Conservation (phyloP, 2,797 vertebrate species). For the Myotis planiceps region DNA sequence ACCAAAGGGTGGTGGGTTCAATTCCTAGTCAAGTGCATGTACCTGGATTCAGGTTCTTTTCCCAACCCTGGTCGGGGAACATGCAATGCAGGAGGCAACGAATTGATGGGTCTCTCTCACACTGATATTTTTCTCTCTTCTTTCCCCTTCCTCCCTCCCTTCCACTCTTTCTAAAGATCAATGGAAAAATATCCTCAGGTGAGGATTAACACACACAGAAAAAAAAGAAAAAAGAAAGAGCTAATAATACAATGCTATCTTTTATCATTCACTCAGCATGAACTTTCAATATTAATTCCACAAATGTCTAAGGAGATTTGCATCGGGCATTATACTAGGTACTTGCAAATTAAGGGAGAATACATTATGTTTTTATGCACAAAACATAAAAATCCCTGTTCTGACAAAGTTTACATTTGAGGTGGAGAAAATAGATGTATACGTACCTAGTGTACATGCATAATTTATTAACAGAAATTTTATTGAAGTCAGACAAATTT, state of each 20-base stretch:
- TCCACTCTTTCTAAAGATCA: background rate
- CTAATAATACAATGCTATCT: background rate
- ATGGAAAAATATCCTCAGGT: background rate
- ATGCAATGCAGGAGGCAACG: background rate
- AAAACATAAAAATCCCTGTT: background rate
- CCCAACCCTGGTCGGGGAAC: background rate
- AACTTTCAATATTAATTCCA: conserved; percentile 27
- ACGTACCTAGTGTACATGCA: background rate
- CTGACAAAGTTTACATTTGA: background rate
- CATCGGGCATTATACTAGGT: background rate
- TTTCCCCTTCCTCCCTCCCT: background rate
- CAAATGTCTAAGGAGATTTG: background rate
- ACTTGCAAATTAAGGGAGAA: background rate
- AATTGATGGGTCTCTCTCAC: background rate
- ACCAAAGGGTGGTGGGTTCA: background rate
- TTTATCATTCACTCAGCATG: background rate
- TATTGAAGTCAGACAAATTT: conserved; percentile 31
- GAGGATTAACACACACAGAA: background rate
- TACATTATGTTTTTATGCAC: too few relatives aligned
- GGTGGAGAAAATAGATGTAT: background rate
- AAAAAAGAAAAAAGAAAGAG: background rate
- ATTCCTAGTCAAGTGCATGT: background rate
- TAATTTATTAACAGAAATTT: background rate
- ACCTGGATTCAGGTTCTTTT: background rate
- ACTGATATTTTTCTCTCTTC: background rate